Evolutionary conservation across 2,797 vertebrate genomes (phyloP).

Genomic region (Ispidina picta): DNA sequence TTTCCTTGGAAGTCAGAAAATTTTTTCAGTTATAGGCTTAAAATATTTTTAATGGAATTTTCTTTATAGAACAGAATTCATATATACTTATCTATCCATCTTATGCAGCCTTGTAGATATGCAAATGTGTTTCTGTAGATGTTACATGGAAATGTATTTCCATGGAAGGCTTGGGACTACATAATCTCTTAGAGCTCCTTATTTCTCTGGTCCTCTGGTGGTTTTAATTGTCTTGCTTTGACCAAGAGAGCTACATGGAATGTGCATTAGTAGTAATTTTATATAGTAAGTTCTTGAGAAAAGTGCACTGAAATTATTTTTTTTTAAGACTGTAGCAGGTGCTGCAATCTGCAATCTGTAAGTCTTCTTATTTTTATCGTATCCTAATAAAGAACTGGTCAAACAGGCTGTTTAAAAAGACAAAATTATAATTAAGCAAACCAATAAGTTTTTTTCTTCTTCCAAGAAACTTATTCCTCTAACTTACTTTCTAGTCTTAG

Average conservation of each 20-base stretch:
- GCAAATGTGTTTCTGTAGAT: neutral
- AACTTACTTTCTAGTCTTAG: neutral
- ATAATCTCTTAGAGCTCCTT: neutral
- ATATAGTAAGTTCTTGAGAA: neutral
- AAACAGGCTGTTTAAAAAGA: neutral
- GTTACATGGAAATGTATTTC: neutral
- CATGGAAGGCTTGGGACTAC: neutral
- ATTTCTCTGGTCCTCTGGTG: neutral
- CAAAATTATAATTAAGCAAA: neutral
- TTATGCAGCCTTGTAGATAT: conserved; percentile 4
- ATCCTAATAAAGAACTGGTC: neutral
- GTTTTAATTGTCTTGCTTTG: neutral
- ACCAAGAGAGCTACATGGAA: neutral
- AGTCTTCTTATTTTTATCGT: neutral
- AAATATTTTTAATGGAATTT: conserved; percentile 12
- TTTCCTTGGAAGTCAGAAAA: neutral
- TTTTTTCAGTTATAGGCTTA: neutral
- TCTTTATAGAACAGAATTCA: neutral
- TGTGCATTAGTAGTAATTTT: neutral
- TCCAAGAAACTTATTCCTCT: neutral
- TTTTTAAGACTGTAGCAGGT: neutral
- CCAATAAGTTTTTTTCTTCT: neutral
- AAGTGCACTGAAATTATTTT: neutral
- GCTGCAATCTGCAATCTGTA: neutral
- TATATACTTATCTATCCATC: neutral